Percentiles rank a stretch among this genome's conserved stretches.
These are phyloP conservation scores for Heliconius himera DNA, from an alignment of 1,140 invertebrate genomes.

Conservation along the genomic window DNA sequence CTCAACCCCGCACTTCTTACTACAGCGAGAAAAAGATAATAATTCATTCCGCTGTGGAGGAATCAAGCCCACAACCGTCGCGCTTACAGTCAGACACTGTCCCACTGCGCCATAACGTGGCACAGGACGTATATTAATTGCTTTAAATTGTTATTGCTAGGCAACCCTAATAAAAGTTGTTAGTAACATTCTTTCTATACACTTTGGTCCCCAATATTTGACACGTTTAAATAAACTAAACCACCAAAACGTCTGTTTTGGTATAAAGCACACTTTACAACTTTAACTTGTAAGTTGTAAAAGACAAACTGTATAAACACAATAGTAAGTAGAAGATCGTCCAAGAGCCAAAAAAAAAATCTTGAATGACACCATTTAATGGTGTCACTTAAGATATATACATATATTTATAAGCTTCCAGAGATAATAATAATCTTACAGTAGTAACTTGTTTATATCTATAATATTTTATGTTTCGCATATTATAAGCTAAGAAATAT, in stretches of 20 bases:
- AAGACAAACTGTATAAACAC: conserved; percentile 2
- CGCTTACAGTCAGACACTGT: too few species aligned
- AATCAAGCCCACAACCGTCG: too few species aligned
- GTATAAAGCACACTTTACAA: not conserved
- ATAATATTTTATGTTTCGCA: too few species aligned
- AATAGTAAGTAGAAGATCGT: not conserved
- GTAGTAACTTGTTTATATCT: not conserved
- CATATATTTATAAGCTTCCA: not conserved
- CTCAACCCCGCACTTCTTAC: too few species aligned
- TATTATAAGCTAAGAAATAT: too few species aligned
- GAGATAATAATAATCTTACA: not conserved
- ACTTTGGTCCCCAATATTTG: not conserved
- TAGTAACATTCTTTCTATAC: not conserved
- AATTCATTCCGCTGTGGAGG: too few species aligned
- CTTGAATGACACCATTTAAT: not conserved
- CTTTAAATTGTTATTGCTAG: not conserved
- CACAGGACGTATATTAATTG: not conserved
- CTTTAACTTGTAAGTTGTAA: conserved; percentile 2
- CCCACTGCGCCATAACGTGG: too few species aligned
- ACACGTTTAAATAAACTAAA: conserved; percentile 2
- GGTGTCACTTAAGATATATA: too few species aligned
- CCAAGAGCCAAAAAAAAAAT: not conserved
- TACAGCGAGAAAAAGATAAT: too few species aligned
- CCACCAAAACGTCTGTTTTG: not conserved
- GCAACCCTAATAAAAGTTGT: conserved; percentile 6